Percentiles rank a stretch among this genome's conserved stretches.
Conservation (phyloP, 2,888 invertebrate species). For the Erebia ligea region DNA sequence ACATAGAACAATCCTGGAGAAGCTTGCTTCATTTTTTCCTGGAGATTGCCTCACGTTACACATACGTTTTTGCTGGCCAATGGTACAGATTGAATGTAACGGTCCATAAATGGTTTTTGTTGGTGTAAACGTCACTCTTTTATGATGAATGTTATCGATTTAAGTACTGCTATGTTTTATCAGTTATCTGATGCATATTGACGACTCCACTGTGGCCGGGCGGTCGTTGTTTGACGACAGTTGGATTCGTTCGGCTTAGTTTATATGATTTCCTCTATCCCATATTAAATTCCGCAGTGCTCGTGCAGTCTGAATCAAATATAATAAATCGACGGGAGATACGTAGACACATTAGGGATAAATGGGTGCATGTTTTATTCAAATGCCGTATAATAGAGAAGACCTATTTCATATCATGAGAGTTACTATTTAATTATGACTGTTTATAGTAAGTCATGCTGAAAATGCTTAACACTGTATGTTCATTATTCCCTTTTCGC, state of each 20-base stretch:
- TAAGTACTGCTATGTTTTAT: slow-evolving; percentile 40
- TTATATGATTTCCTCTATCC: slow-evolving; percentile 27
- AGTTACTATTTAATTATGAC: slow-evolving; percentile 7
- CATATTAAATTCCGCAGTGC: slow-evolving; percentile 24
- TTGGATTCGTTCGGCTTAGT: slow-evolving; percentile 24
- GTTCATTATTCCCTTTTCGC: neutral
- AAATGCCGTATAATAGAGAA: slow-evolving; percentile 23
- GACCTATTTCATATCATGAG: slow-evolving; percentile 15
- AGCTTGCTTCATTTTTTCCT: slow-evolving; percentile 59
- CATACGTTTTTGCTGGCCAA: slow-evolving; percentile 62
- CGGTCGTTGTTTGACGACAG: slow-evolving; percentile 28
- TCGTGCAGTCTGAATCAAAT: slow-evolving; percentile 21
- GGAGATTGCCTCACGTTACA: slow-evolving; percentile 56
- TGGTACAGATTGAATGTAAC: slow-evolving; percentile 55
- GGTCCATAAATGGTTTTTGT: slow-evolving; percentile 53
- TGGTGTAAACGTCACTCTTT: slow-evolving; percentile 42
- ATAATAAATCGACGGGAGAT: slow-evolving; percentile 31
- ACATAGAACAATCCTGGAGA: slow-evolving; percentile 60
- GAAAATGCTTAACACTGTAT: neutral
- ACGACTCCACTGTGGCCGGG: slow-evolving; percentile 24
- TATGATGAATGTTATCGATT: slow-evolving; percentile 51
- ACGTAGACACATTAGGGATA: slow-evolving; percentile 26
- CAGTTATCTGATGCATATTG: slow-evolving; percentile 47
- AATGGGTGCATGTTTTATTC: slow-evolving; percentile 31
- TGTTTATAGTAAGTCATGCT: neutral